These are phyloP conservation scores for Bubo bubo DNA, from an alignment of 2,113 vertebrate species.

Conservation along the genomic window DNA sequence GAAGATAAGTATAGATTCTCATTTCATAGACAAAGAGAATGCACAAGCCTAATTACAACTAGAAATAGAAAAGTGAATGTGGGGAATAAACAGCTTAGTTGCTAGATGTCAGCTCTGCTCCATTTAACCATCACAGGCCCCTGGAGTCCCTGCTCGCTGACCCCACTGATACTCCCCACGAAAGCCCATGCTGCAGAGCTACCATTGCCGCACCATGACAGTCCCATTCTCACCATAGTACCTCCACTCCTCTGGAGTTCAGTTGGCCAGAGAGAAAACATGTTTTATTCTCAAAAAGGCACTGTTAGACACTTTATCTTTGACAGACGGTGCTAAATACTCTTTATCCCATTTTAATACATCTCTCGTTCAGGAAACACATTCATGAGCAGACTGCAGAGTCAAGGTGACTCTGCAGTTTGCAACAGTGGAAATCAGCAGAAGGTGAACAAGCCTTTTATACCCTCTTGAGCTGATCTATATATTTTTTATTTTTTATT, in stretches of 20 bases:
- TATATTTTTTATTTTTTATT: no score
- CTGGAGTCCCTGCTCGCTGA: not conserved
- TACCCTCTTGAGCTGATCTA: not conserved
- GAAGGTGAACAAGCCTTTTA: not conserved
- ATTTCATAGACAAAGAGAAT: not conserved
- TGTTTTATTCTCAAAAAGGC: not conserved
- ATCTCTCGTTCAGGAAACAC: not conserved
- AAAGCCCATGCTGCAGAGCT: not conserved
- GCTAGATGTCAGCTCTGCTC: not conserved
- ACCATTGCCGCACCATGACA: fast-evolving
- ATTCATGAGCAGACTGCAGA: not conserved
- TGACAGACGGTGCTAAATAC: not conserved
- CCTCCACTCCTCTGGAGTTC: not conserved
- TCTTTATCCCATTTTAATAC: not conserved
- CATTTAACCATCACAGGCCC: not conserved
- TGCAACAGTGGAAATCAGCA: not conserved
- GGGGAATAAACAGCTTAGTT: not conserved
- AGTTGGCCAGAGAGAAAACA: not conserved
- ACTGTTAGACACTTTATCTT: not conserved
- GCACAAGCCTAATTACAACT: not conserved
- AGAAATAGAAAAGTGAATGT: not conserved
- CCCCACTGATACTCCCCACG: not conserved
- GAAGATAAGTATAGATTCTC: not conserved
- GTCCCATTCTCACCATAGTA: not conserved
- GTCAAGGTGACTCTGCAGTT: not conserved